Percentiles rank a stretch among this genome's conserved stretches.
phyloP scores from a whole-genome alignment of 1,140 invertebrate genomes.

The Hormaphis cornu region DNA sequence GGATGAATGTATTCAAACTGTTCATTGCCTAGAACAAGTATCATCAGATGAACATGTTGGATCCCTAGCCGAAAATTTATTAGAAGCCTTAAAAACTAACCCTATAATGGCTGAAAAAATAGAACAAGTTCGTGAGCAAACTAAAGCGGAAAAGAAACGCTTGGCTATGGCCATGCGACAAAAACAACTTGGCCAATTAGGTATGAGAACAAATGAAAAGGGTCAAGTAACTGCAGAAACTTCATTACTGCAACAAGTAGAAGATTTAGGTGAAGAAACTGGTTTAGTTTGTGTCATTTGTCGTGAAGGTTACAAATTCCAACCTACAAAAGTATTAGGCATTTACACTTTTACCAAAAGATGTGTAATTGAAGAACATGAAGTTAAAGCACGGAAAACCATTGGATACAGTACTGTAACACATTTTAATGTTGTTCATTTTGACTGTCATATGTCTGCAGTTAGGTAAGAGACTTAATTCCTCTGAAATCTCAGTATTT shows the following conservation, averaged over 20 bases:
- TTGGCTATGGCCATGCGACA: slow-evolving; percentile 95
- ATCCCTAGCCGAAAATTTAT: slow-evolving; percentile 87
- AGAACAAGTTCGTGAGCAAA: slow-evolving; percentile 85
- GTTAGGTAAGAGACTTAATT: slow-evolving; percentile 49
- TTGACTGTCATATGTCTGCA: slow-evolving; percentile 95
- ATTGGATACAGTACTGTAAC: slow-evolving; percentile 88
- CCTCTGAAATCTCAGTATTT: not conserved
- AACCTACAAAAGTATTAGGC: slow-evolving; percentile 80
- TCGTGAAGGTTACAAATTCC: slow-evolving; percentile 92
- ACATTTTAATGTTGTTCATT: slow-evolving; percentile 96
- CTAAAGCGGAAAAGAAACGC: slow-evolving; percentile 86
- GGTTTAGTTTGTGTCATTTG: slow-evolving; percentile 97
- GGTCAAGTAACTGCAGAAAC: slow-evolving; percentile 84
- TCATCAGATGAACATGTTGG: slow-evolving; percentile 95
- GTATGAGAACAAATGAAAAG: slow-evolving; percentile 91
- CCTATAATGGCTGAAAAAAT: slow-evolving; percentile 70
- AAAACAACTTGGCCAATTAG: slow-evolving; percentile 86
- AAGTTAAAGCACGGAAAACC: slow-evolving; percentile 72
- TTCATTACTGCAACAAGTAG: slow-evolving; percentile 77
- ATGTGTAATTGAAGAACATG: slow-evolving; percentile 88
- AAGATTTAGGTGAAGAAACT: slow-evolving; percentile 88
- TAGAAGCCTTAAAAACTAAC: slow-evolving; percentile 82
- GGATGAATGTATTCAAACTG: slow-evolving; percentile 77
- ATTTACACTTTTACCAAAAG: slow-evolving; percentile 97
- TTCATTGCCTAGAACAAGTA: slow-evolving; percentile 92